Conservation (phyloP, 2,888 invertebrate species). For the Chloroclysta siterata region DNA sequence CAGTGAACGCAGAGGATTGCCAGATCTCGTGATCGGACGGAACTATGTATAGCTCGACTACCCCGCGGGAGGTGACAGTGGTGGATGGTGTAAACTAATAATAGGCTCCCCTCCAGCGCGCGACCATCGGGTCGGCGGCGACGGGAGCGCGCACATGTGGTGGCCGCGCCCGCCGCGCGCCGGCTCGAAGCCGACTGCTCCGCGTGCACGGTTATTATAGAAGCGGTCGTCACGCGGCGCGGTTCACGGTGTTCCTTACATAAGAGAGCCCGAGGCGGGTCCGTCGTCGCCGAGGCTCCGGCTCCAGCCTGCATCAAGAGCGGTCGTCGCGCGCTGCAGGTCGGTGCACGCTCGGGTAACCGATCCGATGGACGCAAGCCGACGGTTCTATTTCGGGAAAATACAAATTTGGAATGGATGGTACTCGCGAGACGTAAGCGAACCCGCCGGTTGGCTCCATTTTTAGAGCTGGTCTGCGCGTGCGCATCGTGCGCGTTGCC, state of each 20-base stretch:
- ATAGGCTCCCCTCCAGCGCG: conserved; percentile 83
- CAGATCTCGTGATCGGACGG: conserved; percentile 77
- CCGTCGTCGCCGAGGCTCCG: conserved; percentile 45
- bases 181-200: conserved; percentile 52
- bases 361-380: conserved; percentile 83
- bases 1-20: conserved; percentile 81
- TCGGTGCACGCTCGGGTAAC: conserved; percentile 82
- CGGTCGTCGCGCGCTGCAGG: conserved; percentile 72
- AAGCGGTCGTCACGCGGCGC: conserved; percentile 81
- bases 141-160: conserved; percentile 40
- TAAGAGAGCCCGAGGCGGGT: conserved; percentile 61
- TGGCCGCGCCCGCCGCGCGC: conserved; percentile 72
- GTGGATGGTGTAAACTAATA: conserved; percentile 83
- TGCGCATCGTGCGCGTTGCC: conserved; percentile 78
- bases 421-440: conserved; percentile 82
- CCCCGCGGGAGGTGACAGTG: conserved; percentile 85
- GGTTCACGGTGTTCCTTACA: conserved; percentile 76
- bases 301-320: conserved; percentile 60
- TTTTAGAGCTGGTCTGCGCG: conserved; percentile 84
- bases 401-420: conserved; percentile 92
- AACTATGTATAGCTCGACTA: conserved; percentile 82
- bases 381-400: conserved; percentile 89
- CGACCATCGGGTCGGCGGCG: conserved; percentile 67
- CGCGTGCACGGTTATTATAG: conserved; percentile 77
- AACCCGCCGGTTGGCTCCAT: conserved; percentile 83